Conservation (phyloP, 2,113 vertebrate genomes). For the Mastomys coucha region DNA sequence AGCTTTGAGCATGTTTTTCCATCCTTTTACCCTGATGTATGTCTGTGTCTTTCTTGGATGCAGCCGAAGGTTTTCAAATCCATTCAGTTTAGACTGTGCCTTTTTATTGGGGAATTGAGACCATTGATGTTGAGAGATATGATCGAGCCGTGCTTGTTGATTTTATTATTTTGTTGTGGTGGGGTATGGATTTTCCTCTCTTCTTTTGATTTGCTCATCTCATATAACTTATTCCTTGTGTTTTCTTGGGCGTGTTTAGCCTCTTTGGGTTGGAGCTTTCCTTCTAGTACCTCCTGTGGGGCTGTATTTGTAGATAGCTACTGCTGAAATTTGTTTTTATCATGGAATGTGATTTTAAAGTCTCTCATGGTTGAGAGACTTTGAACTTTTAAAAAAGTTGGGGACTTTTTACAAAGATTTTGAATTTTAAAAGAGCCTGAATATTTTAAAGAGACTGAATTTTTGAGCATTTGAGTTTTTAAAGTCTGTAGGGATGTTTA, state of each 20-base stretch:
- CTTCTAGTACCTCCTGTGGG: background rate
- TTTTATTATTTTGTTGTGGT: background rate
- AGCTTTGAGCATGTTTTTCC: background rate
- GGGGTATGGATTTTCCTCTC: background rate
- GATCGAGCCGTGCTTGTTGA: background rate
- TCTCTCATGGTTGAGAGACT: background rate
- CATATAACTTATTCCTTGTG: background rate
- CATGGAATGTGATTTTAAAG: background rate
- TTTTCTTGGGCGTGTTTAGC: background rate
- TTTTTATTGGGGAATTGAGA: background rate
- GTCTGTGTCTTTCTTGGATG: background rate
- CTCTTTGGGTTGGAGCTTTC: background rate
- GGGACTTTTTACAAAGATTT: background rate
- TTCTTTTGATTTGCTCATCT: background rate
- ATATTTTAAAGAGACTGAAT: background rate
- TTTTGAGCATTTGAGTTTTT: background rate
- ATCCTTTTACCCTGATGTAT: background rate
- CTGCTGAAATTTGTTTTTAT: background rate
- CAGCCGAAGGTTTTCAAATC: background rate
- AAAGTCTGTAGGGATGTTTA: background rate
- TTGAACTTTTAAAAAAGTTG: background rate
- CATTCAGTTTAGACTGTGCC: background rate
- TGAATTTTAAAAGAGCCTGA: background rate
- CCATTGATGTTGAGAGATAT: background rate
- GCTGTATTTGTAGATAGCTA: background rate